A percentile compares a stretch with the other conserved stretches of the same genome.
phyloP scores from a whole-genome alignment of 2,888 invertebrate genomes.

The Brachypalpus laphriformis region DNA sequence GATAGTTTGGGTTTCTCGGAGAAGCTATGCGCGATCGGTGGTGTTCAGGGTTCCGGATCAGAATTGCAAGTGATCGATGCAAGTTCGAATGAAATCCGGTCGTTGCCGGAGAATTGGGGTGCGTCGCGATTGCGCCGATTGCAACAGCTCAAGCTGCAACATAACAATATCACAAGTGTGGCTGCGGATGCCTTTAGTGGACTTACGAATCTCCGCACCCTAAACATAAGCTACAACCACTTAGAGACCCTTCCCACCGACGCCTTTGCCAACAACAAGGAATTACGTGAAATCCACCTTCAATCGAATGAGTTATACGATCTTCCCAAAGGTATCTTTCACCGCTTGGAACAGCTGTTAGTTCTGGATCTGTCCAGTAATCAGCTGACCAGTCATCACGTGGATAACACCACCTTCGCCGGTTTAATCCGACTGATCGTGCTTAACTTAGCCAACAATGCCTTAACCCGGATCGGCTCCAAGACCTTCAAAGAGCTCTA shows the following conservation, averaged over 20 bases:
- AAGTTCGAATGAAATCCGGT: constrained; percentile 90
- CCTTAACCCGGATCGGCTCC: constrained; percentile 91
- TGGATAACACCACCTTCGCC: constrained; percentile 93
- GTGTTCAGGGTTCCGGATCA: constrained; percentile 85
- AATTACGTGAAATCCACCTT: constrained; percentile 91
- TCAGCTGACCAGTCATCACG: constrained; percentile 91
- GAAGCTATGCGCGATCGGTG: constrained; percentile 79
- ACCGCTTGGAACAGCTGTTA: constrained; percentile 91
- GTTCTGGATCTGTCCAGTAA: constrained; percentile 93
- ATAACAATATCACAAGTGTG: constrained; percentile 92
- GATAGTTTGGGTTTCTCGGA: constrained; percentile 89
- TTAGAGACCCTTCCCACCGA: constrained; percentile 91
- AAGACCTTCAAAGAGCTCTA: constrained; percentile 94
- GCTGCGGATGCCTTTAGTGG: constrained; percentile 91
- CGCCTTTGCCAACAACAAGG: constrained; percentile 91
- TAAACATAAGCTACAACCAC: constrained; percentile 94
- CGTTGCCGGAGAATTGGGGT: constrained; percentile 89
- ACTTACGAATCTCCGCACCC: constrained; percentile 89
- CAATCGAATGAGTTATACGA: constrained; percentile 93
- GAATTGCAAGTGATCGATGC: constrained; percentile 91
- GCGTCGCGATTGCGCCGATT: constrained; percentile 90
- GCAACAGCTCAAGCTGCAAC: constrained; percentile 90
- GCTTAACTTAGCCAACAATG: constrained; percentile 93
- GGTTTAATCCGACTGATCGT: constrained; percentile 93
- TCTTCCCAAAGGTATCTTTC: constrained; percentile 92